These are phyloP conservation scores for Podarcis cretensis DNA, from an alignment of 2,113 vertebrate species.

Conservation along the genomic window DNA sequence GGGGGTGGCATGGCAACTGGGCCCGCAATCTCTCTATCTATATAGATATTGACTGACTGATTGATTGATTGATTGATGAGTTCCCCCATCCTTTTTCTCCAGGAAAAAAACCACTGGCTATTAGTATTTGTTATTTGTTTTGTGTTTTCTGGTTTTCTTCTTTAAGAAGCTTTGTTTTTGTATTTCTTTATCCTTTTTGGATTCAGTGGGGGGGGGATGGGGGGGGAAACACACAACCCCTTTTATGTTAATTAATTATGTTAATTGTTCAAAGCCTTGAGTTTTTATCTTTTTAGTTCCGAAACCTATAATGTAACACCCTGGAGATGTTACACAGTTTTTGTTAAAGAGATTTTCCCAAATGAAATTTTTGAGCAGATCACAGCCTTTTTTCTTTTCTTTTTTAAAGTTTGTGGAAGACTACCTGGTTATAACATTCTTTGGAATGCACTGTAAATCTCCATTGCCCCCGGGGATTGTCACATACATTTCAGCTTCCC, in stretches of 20 bases:
- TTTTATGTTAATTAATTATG: background rate
- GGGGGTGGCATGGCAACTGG: too few species aligned
- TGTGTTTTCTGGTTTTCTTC: too few species aligned
- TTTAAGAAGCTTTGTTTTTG: background rate
- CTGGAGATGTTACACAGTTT: background rate
- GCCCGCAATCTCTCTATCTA: too few species aligned
- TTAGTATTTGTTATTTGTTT: background rate
- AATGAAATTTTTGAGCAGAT: slow-evolving; percentile 16
- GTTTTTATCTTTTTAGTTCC: background rate
- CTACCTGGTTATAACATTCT: slow-evolving; percentile 4
- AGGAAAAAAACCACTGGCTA: background rate
- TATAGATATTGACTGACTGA: too few species aligned
- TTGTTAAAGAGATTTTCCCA: background rate
- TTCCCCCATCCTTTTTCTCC: too few species aligned
- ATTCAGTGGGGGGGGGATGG: too few species aligned
- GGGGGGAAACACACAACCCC: background rate
- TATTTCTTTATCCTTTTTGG: background rate
- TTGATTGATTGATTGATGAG: too few species aligned
- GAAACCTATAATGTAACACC: background rate
- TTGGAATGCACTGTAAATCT: background rate
- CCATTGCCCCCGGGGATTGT: slow-evolving; percentile 10
- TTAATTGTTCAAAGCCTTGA: background rate
- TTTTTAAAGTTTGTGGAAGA: slow-evolving; percentile 1
- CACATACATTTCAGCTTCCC: background rate
- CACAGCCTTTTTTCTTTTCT: slow-evolving; percentile 11